phyloP scores from a whole-genome alignment of 2,797 vertebrate genomes.

The Telmatherina bonti region DNA sequence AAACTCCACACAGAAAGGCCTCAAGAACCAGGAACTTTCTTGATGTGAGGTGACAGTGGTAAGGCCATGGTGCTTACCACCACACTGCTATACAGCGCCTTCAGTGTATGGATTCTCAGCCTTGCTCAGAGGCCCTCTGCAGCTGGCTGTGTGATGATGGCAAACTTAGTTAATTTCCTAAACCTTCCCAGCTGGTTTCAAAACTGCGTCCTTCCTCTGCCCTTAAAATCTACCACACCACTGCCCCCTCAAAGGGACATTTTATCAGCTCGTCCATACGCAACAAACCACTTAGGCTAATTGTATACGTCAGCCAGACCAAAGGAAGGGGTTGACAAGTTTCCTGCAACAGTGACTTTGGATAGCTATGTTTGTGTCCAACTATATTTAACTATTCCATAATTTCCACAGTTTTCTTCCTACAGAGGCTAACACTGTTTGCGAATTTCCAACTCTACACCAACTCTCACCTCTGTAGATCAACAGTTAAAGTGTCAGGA shows the following conservation, averaged over 20 bases:
- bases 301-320: conserved; percentile 36
- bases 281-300: conserved; percentile 43
- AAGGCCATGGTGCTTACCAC: background rate
- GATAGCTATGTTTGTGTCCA: conserved; percentile 37
- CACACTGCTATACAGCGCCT: background rate
- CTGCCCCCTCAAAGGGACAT: conserved; percentile 42
- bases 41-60: background rate
- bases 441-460: conserved; percentile 42
- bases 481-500: conserved; percentile 13
- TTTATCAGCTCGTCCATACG: conserved; percentile 59
- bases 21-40: background rate
- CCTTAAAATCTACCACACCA: conserved; percentile 39
- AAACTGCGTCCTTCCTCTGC: conserved; percentile 47
- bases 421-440: conserved; percentile 35
- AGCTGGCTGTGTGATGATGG: conserved; percentile 10
- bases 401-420: conserved; percentile 27
- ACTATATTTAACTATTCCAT: conserved; percentile 10
- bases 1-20: background rate
- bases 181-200: conserved; percentile 49
- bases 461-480: conserved; percentile 43
- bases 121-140: conserved; percentile 25
- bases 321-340: conserved; percentile 39
- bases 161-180: conserved; percentile 33
- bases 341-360: conserved; percentile 30
- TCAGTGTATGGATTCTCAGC: conserved; percentile 35